These are phyloP conservation scores for Cyanoliseus patagonus DNA, from an alignment of 2,113 vertebrate species.

Conservation along the genomic window DNA sequence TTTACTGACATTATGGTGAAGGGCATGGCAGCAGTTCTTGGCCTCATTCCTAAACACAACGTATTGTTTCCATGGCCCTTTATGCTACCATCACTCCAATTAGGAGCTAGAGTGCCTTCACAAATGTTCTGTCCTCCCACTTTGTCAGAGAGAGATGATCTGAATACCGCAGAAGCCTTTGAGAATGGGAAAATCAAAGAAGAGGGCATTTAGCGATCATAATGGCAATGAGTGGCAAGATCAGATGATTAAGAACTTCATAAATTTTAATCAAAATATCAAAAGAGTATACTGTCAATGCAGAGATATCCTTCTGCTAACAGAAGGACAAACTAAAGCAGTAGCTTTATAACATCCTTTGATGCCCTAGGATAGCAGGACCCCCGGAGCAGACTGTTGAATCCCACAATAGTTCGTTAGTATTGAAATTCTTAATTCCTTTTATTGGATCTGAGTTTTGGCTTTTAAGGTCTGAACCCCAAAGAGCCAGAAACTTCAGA, in stretches of 20 bases:
- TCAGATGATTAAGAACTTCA: constrained; percentile 50
- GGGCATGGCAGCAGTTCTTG: neutral
- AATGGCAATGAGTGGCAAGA: constrained; percentile 32
- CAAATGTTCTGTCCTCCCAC: constrained; percentile 48
- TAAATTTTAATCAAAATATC: constrained; percentile 64
- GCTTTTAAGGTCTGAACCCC: constrained; percentile 20
- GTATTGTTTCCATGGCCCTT: constrained; percentile 34
- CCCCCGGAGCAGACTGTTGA: constrained; percentile 9
- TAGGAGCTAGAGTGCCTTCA: constrained; percentile 46
- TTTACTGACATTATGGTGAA: constrained; percentile 44
- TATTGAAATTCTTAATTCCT: constrained; percentile 47
- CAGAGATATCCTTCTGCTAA: constrained; percentile 26
- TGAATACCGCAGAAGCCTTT: constrained; percentile 32
- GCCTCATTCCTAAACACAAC: neutral
- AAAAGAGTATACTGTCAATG: constrained; percentile 24
- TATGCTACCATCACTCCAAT: constrained; percentile 53
- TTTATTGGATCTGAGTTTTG: constrained; percentile 48
- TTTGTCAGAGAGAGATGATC: constrained; percentile 32
- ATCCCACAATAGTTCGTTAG: constrained; percentile 42
- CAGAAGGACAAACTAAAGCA: constrained; percentile 8
- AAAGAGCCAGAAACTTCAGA: constrained; percentile 11
- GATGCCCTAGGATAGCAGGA: constrained; percentile 35
- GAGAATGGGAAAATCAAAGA: constrained; percentile 35
- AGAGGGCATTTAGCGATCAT: constrained; percentile 36
- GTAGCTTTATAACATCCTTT: constrained; percentile 32